phyloP scores from a whole-genome alignment of 1,140 invertebrate species.

The Heliconius eleuchia region DNA sequence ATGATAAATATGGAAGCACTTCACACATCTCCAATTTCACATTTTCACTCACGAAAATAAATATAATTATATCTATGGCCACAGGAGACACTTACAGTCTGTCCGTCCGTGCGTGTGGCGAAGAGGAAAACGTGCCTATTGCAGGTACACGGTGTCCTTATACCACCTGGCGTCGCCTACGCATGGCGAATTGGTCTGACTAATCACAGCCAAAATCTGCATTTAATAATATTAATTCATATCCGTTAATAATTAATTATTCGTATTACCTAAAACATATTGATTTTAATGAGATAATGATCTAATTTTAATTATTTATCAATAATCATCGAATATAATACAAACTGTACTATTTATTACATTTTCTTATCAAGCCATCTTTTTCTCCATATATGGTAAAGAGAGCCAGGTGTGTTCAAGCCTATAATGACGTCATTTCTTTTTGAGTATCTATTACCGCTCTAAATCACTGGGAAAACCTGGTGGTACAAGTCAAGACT shows the following conservation, averaged over 20 bases:
- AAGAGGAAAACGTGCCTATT: conserved; percentile 60
- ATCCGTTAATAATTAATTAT: conserved; percentile 44
- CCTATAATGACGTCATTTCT: conserved; percentile 3
- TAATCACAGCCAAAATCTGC: conserved; percentile 37
- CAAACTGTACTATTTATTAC: neutral
- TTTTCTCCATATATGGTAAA: neutral
- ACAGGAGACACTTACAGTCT: conserved; percentile 60
- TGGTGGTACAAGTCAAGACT: neutral
- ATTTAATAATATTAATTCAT: conserved; percentile 42
- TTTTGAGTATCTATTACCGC: neutral
- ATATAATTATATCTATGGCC: conserved; percentile 7
- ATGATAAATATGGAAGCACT: neutral
- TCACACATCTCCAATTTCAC: neutral
- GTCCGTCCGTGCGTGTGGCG: conserved; percentile 59
- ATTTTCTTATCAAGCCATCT: neutral
- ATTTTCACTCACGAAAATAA: neutral
- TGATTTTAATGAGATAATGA: conserved; percentile 25
- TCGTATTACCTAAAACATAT: conserved; percentile 27
- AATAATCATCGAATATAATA: neutral
- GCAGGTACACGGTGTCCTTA: conserved; percentile 53
- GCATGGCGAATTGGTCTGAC: conserved; percentile 45
- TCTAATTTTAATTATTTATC: conserved; percentile 20
- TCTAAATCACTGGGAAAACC: neutral
- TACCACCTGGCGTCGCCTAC: conserved; percentile 63
- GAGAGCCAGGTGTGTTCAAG: neutral